Percentiles rank a stretch among this genome's conserved stretches.
Conservation (phyloP, 2,113 vertebrate species). For the Dinomys branickii region DNA sequence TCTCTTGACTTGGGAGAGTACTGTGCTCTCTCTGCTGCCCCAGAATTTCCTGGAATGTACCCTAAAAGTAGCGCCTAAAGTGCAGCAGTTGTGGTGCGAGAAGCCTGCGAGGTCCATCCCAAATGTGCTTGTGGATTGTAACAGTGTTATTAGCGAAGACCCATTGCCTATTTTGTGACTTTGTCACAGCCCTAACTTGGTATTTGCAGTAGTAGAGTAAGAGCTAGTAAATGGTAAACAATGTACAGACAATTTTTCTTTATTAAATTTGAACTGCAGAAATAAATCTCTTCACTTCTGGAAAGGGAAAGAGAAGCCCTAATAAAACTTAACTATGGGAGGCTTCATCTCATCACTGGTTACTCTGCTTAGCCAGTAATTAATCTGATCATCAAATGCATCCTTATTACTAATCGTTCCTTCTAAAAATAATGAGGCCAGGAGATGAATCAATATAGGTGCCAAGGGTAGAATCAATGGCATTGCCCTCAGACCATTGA, state of each 20-base stretch:
- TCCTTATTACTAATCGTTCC: conserved; percentile 71
- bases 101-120: neutral
- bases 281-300: conserved; percentile 59
- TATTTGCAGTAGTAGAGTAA: neutral
- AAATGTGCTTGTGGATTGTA: neutral
- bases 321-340: conserved; percentile 58
- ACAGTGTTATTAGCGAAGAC: neutral
- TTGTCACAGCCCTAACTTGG: neutral
- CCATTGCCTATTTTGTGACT: neutral
- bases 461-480: neutral
- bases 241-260: neutral
- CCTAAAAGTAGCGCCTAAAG: neutral
- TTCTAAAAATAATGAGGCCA: conserved; percentile 69
- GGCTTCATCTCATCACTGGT: conserved; percentile 49
- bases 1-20: neutral
- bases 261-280: conserved; percentile 48
- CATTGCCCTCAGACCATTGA: neutral
- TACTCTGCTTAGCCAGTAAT: conserved; percentile 54
- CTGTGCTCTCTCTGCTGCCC: too few species aligned
- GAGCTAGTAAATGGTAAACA: neutral
- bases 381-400: conserved; percentile 70
- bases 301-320: conserved; percentile 27
- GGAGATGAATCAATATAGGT: neutral
- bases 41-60: neutral
- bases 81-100: rapidly evolving